Base-by-base conservation (phyloP, 1,140 invertebrate species). In the Lasaia peninsularis region DNA sequence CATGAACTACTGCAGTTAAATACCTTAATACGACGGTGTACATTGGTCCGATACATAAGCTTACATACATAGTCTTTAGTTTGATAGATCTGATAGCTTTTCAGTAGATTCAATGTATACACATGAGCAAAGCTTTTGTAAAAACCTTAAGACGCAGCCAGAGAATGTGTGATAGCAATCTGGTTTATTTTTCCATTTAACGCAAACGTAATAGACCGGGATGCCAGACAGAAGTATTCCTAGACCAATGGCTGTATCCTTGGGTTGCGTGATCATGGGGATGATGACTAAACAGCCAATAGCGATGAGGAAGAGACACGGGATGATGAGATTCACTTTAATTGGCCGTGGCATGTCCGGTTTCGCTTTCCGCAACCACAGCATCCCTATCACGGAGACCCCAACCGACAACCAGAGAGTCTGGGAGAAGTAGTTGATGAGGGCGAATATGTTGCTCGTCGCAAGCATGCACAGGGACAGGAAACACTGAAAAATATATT, bases 171-270 rank as follows among this genome's bases (percentile, higher is more conserved):
- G 65, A 60, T 90, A 91, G 9, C 69, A 65, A 12, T 78, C 59
- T 0, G 91, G 91, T 81, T 98, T 98, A 18, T 92, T 93, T 74
- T 95, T 91, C 96, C 96, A 98, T 58, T 92, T 91, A 16, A 98
- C 96, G 65, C 96, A 97, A 0, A 97, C 60, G 44, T 94, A 92
- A 83, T 98, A 99, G 2, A 98, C 94, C 1, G 98, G 98, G 60
- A 99, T 94, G 7, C 97, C 97, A 5, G 96, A 95, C 0, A 95
- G 70, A 31, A 98, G 95, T 35, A 99, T 96, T 8, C 90, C 90
- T 9, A 96, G 80, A 11, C 97, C 97, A 37, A 98, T 93, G 0
- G 94, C 94, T 9, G 97, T 95, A 88, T 97, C 96, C 63, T 82
- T 91, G 0, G 96, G 95, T 54, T 93, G 92, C 9, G 92, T 92